These are phyloP conservation scores for Micrasema minimum DNA, from an alignment of 1,140 invertebrate species.

Conservation along the genomic window DNA sequence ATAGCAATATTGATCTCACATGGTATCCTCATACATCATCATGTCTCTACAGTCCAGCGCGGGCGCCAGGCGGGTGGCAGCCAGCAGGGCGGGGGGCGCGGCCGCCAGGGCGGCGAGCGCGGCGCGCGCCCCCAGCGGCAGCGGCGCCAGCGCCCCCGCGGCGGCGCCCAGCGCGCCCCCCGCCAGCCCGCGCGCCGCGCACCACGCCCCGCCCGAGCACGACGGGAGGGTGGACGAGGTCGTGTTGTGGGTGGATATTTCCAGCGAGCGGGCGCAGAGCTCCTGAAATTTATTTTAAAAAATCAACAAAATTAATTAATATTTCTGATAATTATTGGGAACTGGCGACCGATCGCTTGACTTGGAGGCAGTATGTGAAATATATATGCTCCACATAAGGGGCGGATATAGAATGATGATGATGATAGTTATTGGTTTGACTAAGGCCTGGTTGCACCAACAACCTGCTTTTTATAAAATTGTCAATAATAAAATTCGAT, in stretches of 20 bases:
- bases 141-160: conserved; percentile 40
- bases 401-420: no score
- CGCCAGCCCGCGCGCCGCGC: conserved; percentile 35
- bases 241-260: not conserved
- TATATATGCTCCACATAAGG: no score
- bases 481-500: no score
- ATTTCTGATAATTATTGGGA: no score
- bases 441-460: no score
- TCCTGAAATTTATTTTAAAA: not conserved
- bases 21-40: not conserved
- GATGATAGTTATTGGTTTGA: no score
- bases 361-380: no score
- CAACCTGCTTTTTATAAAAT: no score
- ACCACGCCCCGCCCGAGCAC: conserved; percentile 35
- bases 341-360: no score
- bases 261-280: conserved; percentile 1
- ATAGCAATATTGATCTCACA: conserved; percentile 1
- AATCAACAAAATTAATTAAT: no score
- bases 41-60: conserved; percentile 41
- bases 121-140: conserved; percentile 39
- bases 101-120: conserved; percentile 33
- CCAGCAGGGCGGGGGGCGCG: conserved; percentile 37
- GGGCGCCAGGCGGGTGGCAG: conserved; percentile 1
- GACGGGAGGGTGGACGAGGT: not conserved
- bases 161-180: conserved; percentile 40